Evolutionary conservation across 2,888 invertebrate genomes (phyloP), one percentile per base, ranked within the genome.

Genomic region (Branchellion lobata): DNA sequence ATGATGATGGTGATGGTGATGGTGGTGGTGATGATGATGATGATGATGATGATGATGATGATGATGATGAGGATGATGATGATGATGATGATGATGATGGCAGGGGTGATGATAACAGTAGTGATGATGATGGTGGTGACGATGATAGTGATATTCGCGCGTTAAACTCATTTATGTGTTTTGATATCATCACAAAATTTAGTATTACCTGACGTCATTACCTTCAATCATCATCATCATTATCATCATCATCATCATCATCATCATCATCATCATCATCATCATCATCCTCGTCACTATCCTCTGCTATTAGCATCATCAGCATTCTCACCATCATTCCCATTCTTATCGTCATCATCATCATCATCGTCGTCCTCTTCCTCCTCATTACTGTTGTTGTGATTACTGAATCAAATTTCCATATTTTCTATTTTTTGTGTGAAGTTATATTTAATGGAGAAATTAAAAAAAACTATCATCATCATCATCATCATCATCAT

Each of bases 391-490:
- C n/a, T n/a, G 61, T 57, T 57, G 61, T 57, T 57, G 24, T 57
- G 61, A n/a, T 57, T 57, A 57, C 61, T 57, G 61, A 57, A 57
- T 57, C 61, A 57, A 57, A 57, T 57, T 57, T 57, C 61, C 61
- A 57, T 57, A 57, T 57, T 57, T 14, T 57, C 5, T 57, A 57
- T 57, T 57, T 57, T 57, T 57, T 57, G 61, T 57, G 61, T 57
- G 8, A n/a, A 57, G n/a, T 8, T 47, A 47, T 47, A 47, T 47
- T 47, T 47, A 47, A 47, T 47, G 18, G 18, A 14, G 47, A 47
- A 47, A 47, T 47, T 47, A n/a, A n/a, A n/a, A n/a, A n/a, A n/a
- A n/a, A n/a, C n/a, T n/a, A n/a, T n/a, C n/a, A n/a, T n/a, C n/a
- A n/a, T n/a, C n/a, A n/a, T n/a, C n/a, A n/a, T n/a, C n/a, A n/a